Conservation (phyloP, 2,113 vertebrate genomes). For the Seriola dumerili region DNA sequence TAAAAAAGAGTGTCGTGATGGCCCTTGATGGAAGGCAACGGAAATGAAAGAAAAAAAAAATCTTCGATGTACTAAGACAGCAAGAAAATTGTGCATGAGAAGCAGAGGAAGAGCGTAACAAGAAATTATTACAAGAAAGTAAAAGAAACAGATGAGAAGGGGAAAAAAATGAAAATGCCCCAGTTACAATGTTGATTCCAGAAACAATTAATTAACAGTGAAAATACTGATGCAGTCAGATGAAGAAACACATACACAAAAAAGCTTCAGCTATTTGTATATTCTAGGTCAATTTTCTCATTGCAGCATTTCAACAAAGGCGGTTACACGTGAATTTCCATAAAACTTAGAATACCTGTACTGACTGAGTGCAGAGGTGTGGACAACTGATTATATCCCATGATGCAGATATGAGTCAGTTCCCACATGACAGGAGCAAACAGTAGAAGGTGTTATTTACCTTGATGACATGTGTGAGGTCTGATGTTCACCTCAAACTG, state of each 20-base stretch:
- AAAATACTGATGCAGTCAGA: not conserved
- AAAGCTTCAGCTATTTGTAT: not conserved
- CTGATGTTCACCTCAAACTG: conserved; percentile 21
- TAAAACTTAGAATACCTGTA: not conserved
- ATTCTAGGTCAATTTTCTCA: not conserved
- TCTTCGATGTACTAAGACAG: not conserved
- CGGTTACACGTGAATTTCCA: not conserved
- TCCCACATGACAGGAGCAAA: conserved; percentile 21
- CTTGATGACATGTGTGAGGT: conserved; percentile 25
- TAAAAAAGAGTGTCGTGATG: not conserved
- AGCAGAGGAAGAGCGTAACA: not conserved
- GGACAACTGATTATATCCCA: conserved; percentile 7
- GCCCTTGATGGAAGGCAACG: conserved; percentile 21
- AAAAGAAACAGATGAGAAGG: not conserved
- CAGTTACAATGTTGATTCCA: conserved; percentile 4
- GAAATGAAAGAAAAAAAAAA: conserved; percentile 7
- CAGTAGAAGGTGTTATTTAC: conserved; percentile 51
- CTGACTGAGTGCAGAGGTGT: not conserved
- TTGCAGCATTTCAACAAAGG: not conserved
- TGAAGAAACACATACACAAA: not conserved
- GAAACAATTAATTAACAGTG: conserved; percentile 13
- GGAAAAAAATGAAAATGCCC: not conserved
- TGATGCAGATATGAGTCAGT: conserved; percentile 18
- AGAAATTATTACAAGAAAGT: not conserved
- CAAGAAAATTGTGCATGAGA: not conserved